Conservation (phyloP, 2,797 vertebrate species). For the Amniataba percoides region DNA sequence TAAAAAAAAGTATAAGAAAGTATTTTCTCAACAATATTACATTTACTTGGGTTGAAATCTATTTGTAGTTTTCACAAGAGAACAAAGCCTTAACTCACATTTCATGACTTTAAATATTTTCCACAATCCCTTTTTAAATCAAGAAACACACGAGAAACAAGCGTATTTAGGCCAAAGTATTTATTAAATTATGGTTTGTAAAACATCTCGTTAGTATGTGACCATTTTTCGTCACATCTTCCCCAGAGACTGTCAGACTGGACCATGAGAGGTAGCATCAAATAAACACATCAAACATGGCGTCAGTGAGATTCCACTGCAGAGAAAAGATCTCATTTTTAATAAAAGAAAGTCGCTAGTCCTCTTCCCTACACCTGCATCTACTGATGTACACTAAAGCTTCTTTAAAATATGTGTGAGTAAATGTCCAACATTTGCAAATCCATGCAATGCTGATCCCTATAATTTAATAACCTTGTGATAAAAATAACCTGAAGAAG, state of each 20-base stretch:
- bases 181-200: slow-evolving; percentile 51
- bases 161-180: slow-evolving; percentile 1
- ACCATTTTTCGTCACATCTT: neutral
- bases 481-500: neutral
- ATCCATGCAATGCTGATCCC: neutral
- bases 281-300: neutral
- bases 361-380: neutral
- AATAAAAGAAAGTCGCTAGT: neutral
- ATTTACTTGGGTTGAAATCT: neutral
- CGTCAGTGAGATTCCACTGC: neutral
- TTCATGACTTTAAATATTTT: neutral
- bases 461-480: neutral
- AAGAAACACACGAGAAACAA: neutral
- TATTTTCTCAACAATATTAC: too few species aligned
- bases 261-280: neutral
- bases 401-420: neutral
- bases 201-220: slow-evolving; percentile 27
- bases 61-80: too few species aligned
- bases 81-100: neutral
- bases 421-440: neutral
- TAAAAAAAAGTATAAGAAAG: too few species aligned
- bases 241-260: neutral
- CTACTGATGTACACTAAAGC: neutral
- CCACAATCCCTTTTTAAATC: neutral
- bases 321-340: neutral